Base-by-base conservation (phyloP, 2,113 vertebrate genomes). In the Pristiophorus japonicus region DNA sequence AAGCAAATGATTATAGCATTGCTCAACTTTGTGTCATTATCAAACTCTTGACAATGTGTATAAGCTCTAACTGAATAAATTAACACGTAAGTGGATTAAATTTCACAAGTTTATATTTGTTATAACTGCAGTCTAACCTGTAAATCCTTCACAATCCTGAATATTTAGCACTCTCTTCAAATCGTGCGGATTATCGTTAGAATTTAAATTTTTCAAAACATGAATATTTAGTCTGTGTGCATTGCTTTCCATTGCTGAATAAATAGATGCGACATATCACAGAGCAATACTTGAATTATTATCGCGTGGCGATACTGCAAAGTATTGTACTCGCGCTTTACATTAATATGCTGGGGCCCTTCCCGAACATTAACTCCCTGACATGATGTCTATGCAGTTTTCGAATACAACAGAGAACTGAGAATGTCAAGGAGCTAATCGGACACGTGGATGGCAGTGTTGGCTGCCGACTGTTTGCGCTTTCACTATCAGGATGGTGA, bases 41-140 rank as follows among this genome's bases (percentile, higher is more conserved):
- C 14, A 81, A 81, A n/a, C 14, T 59, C 59, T 16, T 16, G n/a
- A 81, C n/a, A 78, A n/a, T 78, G n/a, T 81, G 75, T 42, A 42
- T 42, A 38, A 16, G 0, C n/a, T 81, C 75, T 81, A 16, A 81
- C n/a, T 81, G n/a, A 81, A 81, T 81, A 81, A 81, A 81, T 81
- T 81, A 81, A 81, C n/a, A 81, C 34, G 12, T 7, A 59, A 59
- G 59, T 78, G 14, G 75, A 81, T 38, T 42, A 81, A n/a, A 81
- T 81, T 81, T 81, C n/a, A 81, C 75, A 81, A 81, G n/a, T 81
- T 81, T 42, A 81, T 81, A 38, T 81, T 81, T 81, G n/a, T n/a
- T 4, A 5, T n/a, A n/a, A n/a, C n/a, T n/a, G n/a, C n/a, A 34
- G 8, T n/a, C n/a, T 42, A 42, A 81, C 18, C n/a, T 81, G n/a